These are phyloP conservation scores for Diarsia brunnea DNA, from an alignment of 2,888 invertebrate species.

Conservation along the genomic window DNA sequence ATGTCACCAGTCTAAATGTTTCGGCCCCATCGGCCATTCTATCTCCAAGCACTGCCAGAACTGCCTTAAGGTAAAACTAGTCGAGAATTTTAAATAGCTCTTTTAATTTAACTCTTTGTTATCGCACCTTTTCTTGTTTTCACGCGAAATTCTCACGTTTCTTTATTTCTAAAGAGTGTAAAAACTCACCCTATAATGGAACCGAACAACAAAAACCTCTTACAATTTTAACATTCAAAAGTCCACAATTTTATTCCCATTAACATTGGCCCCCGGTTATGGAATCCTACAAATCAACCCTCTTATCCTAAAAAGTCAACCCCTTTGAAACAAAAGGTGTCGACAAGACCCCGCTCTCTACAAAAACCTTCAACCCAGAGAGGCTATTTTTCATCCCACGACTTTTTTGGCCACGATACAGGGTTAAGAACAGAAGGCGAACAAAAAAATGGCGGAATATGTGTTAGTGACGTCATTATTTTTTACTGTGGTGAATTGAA, in stretches of 20 bases:
- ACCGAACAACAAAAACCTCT: constrained; percentile 29
- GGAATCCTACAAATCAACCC: constrained; percentile 69
- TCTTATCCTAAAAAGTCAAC: constrained; percentile 69
- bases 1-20: too few relatives aligned
- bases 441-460: not conserved
- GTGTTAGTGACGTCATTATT: not conserved
- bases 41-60: too few relatives aligned
- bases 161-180: not conserved
- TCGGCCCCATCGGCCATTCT: too few relatives aligned
- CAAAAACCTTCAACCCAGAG: constrained; percentile 67
- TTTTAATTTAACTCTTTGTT: not conserved
- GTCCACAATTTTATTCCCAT: constrained; percentile 49
- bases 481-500: not conserved
- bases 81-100: not conserved
- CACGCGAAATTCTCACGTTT: not conserved
- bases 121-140: not conserved
- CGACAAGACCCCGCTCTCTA: constrained; percentile 70
- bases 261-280: constrained; percentile 55
- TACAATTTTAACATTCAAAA: constrained; percentile 40
- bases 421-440: constrained; percentile 42
- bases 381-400: constrained; percentile 69
- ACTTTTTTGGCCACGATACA: constrained; percentile 49
- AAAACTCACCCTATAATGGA: not conserved
- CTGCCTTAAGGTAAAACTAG: not conserved
- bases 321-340: constrained; percentile 78